Percentiles rank a stretch among this genome's conserved stretches.
Conservation (phyloP, 2,797 vertebrate genomes). For the Hoplostethus mediterraneus region DNA sequence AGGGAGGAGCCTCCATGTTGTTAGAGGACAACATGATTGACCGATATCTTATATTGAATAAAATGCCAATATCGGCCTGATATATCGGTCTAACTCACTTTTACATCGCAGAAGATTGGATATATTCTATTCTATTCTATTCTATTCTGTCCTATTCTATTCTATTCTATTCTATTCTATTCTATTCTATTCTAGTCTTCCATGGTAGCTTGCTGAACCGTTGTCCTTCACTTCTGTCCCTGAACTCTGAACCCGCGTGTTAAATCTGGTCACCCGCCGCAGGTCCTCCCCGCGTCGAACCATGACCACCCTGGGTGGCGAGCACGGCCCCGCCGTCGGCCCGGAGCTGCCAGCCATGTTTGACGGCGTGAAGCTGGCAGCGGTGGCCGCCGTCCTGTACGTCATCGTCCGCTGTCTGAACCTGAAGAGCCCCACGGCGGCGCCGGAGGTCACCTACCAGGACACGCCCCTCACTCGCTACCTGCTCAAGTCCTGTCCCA, state of each 20-base stretch:
- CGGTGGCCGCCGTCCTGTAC: constrained; percentile 92
- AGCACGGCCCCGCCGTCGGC: constrained; percentile 59
- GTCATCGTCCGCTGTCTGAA: constrained; percentile 94
- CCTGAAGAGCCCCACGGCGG: constrained; percentile 90
- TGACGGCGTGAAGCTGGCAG: constrained; percentile 94
- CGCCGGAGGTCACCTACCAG: constrained; percentile 90
- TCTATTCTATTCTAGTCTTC: no score
- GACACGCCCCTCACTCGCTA: constrained; percentile 91
- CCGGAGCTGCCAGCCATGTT: constrained; percentile 92
- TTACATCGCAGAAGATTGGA: not conserved
- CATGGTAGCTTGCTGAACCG: no score
- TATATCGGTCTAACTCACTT: no score
- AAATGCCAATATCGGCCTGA: no score
- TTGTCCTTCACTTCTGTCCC: no score
- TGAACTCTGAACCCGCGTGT: no score
- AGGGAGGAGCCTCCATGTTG: no score
- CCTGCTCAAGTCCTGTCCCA: constrained; percentile 92
- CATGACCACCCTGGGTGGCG: constrained; percentile 63
- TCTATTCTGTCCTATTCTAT: no score
- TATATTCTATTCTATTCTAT: not conserved
- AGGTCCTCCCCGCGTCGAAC: constrained; percentile 33
- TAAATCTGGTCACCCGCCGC: no score
- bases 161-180: no score
- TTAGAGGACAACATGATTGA: no score
- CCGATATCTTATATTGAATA: no score